Base-by-base conservation (phyloP, 1,140 invertebrate species). In the Drosophila neocordata region DNA sequence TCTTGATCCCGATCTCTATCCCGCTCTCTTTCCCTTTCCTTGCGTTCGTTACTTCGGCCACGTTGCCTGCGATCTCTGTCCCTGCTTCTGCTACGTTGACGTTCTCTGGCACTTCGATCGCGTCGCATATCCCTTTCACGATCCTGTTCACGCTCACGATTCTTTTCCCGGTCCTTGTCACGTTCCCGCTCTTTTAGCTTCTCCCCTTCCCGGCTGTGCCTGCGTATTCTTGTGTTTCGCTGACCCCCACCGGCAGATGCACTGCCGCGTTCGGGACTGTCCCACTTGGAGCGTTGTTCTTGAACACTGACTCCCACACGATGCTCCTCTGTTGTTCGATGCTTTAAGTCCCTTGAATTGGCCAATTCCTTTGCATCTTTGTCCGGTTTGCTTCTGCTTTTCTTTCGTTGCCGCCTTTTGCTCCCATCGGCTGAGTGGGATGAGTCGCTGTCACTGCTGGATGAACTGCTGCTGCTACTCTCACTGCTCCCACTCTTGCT, bases 271-370 rank as follows among this genome's bases (percentile, higher is more conserved):
- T 90, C 89, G 0, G 83, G 79, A 37, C 78, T 77, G 35, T 91
- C 90, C 90, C 90, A 91, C 64, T 89, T 92, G 34, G 90, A 91
- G 52, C 84, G 84, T 37, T 70, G 85, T 31, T 89, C 75, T 12
- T 88, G 75, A 13, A 76, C 65, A 48, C 15, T 48, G 1, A 48
- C 41, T 8, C 41, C 41, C 5, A 18, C 15, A 48, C 27, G 74
- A 34, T 27, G 34, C 0, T 74, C 51, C 18, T 65, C 24, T 15
- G 53, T 53, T 4, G 44, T n/a, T 7, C 64, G 70, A 22, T 72
- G 63, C 4, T 68, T 62, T n/a, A 38, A 59, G 8, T 35, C 41
- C 65, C 52, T 20, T n/a, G 65, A 18, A 57, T 56, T 20, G 58
- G 22, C 9, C 31, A 2, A 1, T 51, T 52, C n/a, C 12, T 34